phyloP scores from a whole-genome alignment of 2,888 invertebrate species.

The Xanthorhoe designata region DNA sequence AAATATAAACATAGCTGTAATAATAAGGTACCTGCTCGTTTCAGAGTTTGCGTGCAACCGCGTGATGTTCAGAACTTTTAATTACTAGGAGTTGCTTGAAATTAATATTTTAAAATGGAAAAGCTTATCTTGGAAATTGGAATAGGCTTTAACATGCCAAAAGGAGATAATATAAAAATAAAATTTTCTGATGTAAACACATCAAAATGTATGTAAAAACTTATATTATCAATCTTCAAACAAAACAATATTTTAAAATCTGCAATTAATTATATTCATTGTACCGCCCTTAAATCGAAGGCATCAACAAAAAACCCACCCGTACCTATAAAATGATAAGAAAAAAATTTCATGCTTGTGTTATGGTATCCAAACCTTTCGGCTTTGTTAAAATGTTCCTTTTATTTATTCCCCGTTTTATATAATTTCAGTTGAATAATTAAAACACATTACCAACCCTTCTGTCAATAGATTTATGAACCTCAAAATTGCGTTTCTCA shows the following conservation, averaged over 20 bases:
- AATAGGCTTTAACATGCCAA: not conserved
- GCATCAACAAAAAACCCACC: too few relatives aligned
- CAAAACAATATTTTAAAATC: too few relatives aligned
- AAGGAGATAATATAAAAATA: not conserved
- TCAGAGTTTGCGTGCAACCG: constrained; percentile 40
- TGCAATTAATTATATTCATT: too few relatives aligned
- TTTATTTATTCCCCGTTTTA: not conserved
- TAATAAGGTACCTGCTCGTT: constrained; percentile 40
- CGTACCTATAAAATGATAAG: too few relatives aligned
- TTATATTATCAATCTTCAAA: too few relatives aligned
- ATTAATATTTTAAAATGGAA: constrained; percentile 24
- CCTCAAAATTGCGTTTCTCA: constrained; percentile 53
- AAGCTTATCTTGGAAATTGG: constrained; percentile 7
- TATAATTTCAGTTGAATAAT: constrained; percentile 12
- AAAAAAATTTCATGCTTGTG: too few relatives aligned
- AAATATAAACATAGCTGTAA: constrained; percentile 31
- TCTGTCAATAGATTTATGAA: constrained; percentile 29
- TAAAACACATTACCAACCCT: constrained; percentile 13
- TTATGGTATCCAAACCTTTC: too few relatives aligned
- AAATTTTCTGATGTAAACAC: not conserved
- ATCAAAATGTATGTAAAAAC: not conserved
- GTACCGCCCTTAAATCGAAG: too few relatives aligned
- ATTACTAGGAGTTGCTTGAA: constrained; percentile 22
- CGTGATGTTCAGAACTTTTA: constrained; percentile 31
- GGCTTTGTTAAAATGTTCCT: not conserved